A percentile compares a stretch with the other conserved stretches of the same genome.
These are phyloP conservation scores for Blennius ocellaris DNA, from an alignment of 2,113 vertebrate genomes.

Conservation along the genomic window DNA sequence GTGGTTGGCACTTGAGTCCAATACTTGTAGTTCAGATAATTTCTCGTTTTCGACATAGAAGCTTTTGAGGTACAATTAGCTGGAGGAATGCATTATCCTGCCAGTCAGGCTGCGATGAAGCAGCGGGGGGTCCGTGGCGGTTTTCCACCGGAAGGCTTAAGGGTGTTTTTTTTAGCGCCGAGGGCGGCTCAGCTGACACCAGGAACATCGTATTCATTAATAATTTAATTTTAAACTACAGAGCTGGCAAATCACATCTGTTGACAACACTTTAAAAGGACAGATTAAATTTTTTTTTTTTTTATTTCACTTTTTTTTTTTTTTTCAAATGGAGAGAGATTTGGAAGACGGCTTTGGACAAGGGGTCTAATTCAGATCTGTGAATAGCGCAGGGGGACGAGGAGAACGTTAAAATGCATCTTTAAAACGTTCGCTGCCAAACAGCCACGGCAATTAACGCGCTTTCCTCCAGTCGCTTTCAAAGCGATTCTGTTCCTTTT, in stretches of 20 bases:
- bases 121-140: neutral
- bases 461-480: constrained; percentile 41
- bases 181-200: constrained; percentile 1
- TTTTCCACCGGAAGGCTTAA: constrained; percentile 26
- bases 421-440: constrained; percentile 22
- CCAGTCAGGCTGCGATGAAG: constrained; percentile 28
- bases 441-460: constrained; percentile 53
- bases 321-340: neutral
- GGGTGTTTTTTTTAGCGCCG: constrained; percentile 27
- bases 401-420: neutral
- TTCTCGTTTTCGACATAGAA: constrained; percentile 23
- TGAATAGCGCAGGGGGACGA: constrained; percentile 5
- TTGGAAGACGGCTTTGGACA: neutral
- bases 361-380: neutral
- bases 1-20: neutral
- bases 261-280: neutral
- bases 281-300: too few species aligned
- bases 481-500: constrained; percentile 36
- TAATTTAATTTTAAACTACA: constrained; percentile 8
- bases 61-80: constrained; percentile 40
- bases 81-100: constrained; percentile 46
- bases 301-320: neutral
- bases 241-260: constrained; percentile 27
- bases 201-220: constrained; percentile 19
- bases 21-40: neutral